Conservation (phyloP, 2,113 vertebrate genomes). For the Psittacus erithacus region DNA sequence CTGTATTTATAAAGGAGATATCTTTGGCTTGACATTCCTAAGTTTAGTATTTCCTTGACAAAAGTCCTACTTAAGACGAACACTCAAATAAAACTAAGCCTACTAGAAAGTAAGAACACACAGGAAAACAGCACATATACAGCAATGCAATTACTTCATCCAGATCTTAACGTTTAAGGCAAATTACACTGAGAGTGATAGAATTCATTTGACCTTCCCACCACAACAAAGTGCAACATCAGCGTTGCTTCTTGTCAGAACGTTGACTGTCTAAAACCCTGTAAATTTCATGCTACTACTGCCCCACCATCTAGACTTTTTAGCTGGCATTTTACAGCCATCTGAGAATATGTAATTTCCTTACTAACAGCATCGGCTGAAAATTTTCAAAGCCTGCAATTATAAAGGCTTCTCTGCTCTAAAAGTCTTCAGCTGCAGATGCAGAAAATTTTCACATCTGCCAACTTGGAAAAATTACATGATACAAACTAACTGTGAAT, state of each 20-base stretch:
- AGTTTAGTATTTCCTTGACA: constrained; percentile 14
- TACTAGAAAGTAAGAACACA: neutral
- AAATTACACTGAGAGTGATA: neutral
- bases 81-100: neutral
- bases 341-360: constrained; percentile 28
- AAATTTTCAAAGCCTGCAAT: constrained; percentile 39
- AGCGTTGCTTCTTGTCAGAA: neutral
- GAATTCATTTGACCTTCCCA: neutral
- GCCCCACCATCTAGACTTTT: neutral
- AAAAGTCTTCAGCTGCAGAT: constrained; percentile 44
- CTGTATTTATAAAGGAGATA: neutral
- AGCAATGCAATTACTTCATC: neutral
- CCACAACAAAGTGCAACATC: neutral
- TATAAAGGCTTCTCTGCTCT: constrained; percentile 23
- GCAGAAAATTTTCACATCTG: constrained; percentile 47
- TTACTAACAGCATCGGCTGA: constrained; percentile 25
- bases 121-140: neutral
- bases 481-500: constrained; percentile 30
- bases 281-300: neutral
- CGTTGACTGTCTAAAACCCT: neutral
- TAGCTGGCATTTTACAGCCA: neutral
- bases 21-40: neutral
- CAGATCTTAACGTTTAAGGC: neutral
- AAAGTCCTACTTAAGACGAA: constrained; percentile 11
- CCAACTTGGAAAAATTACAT: constrained; percentile 10